phyloP scores from a whole-genome alignment of 2,888 invertebrate genomes.

The Drosophila falleni region DNA sequence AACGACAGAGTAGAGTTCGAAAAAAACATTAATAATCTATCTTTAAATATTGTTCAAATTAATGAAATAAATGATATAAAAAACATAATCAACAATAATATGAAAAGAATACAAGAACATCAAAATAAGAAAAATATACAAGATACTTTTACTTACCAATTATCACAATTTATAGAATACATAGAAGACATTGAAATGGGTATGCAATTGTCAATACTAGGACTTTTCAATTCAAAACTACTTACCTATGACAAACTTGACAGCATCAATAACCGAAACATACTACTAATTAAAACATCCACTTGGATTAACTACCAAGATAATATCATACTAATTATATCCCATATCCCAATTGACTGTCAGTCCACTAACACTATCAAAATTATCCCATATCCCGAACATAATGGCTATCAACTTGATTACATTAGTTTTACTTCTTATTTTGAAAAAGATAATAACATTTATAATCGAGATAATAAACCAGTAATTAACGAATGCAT shows the following conservation, averaged over 20 bases:
- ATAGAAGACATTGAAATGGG: slow-evolving; percentile 18
- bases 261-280: slow-evolving; percentile 7
- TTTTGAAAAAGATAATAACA: slow-evolving; percentile 11
- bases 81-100: background rate
- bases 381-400: slow-evolving; percentile 26
- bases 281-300: slow-evolving; percentile 1
- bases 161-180: slow-evolving; percentile 11
- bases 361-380: slow-evolving; percentile 13
- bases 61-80: slow-evolving; percentile 8
- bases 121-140: no score
- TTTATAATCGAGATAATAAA: background rate
- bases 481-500: slow-evolving; percentile 3
- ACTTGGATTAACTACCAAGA: slow-evolving; percentile 11
- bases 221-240: slow-evolving; percentile 18
- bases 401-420: slow-evolving; percentile 16
- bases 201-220: slow-evolving; percentile 18
- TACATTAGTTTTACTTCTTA: background rate
- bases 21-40: slow-evolving; percentile 1
- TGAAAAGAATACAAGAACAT: background rate
- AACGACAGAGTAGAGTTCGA: background rate
- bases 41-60: slow-evolving; percentile 3
- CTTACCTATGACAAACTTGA: slow-evolving; percentile 19
- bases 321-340: slow-evolving; percentile 13
- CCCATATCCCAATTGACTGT: slow-evolving; percentile 8
- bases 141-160: no score